phyloP scores from a whole-genome alignment of 2,797 vertebrate genomes.

The Crenichthys baileyi region DNA sequence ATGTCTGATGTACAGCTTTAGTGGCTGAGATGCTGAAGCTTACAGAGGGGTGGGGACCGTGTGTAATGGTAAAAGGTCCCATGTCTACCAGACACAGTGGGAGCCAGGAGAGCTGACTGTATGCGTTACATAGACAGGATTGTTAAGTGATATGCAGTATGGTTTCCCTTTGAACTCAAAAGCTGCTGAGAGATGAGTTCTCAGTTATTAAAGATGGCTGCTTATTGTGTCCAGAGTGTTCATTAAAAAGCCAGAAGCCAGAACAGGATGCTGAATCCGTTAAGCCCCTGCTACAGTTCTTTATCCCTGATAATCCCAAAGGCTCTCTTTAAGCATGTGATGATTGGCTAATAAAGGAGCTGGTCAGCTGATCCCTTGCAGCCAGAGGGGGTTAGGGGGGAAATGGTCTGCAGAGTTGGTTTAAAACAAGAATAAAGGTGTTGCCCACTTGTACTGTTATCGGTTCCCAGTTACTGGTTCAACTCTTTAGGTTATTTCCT shows the following conservation, averaged over 20 bases:
- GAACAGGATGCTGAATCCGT: slow-evolving; percentile 46
- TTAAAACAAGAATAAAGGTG: slow-evolving; percentile 1
- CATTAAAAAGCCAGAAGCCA: slow-evolving; percentile 49
- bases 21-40: too few relatives aligned
- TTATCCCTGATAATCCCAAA: slow-evolving; percentile 73
- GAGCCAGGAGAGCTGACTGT: slow-evolving; percentile 28
- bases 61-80: too few relatives aligned
- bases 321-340: slow-evolving; percentile 71
- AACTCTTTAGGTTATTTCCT: slow-evolving; percentile 1
- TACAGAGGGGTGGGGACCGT: too few relatives aligned
- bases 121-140: background rate
- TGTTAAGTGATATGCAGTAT: slow-evolving; percentile 21
- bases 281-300: slow-evolving; percentile 54
- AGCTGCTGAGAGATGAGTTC: slow-evolving; percentile 55
- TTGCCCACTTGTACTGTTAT: background rate
- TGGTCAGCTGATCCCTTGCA: slow-evolving; percentile 55
- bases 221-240: slow-evolving; percentile 52
- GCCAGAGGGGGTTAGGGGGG: slow-evolving; percentile 12
- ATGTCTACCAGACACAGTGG: slow-evolving; percentile 5
- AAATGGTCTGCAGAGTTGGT: background rate
- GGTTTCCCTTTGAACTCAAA: slow-evolving; percentile 12
- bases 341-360: slow-evolving; percentile 65
- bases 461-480: background rate
- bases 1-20: too few relatives aligned
- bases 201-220: slow-evolving; percentile 42